phyloP scores from a whole-genome alignment of 23 tunicate genomes.

The Clavelina lepadiformis region DNA sequence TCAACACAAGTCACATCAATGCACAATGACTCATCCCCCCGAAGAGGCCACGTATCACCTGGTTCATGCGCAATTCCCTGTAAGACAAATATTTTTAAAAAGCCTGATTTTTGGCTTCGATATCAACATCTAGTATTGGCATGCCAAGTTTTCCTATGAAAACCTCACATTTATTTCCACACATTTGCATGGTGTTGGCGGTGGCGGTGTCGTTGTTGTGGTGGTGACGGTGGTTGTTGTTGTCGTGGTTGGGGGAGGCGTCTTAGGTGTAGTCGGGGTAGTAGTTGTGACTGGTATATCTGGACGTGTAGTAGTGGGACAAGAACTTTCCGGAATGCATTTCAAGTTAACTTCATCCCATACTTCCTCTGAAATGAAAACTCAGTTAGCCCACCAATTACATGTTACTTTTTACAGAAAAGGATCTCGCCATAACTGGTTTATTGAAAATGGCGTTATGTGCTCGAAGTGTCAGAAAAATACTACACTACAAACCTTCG shows the following conservation, averaged over 20 bases:
- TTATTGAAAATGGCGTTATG: too few relatives aligned
- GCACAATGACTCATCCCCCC: slow-evolving; percentile 78
- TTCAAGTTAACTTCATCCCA: slow-evolving; percentile 62
- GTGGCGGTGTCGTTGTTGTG: slow-evolving; percentile 38
- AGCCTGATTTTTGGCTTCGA: neutral
- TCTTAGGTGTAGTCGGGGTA: slow-evolving; percentile 15
- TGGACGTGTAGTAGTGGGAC: too few relatives aligned
- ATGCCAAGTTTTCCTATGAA: neutral
- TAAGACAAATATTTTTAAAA: neutral
- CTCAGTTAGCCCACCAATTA: too few relatives aligned
- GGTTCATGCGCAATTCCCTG: slow-evolving; percentile 36
- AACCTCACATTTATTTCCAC: slow-evolving; percentile 45
- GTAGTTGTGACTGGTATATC: slow-evolving; percentile 68
- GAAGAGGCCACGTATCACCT: slow-evolving; percentile 92
- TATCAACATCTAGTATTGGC: too few relatives aligned
- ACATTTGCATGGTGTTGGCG: slow-evolving; percentile 51
- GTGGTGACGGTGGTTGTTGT: slow-evolving; percentile 39
- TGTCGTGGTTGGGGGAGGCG: slow-evolving; percentile 35
- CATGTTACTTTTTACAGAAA: too few relatives aligned
- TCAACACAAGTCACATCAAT: slow-evolving; percentile 66
- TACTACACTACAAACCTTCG: slow-evolving; percentile 71
- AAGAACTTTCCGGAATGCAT: slow-evolving; percentile 45
- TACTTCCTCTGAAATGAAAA: slow-evolving; percentile 61
- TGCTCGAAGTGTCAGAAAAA: too few relatives aligned
- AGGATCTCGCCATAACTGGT: too few relatives aligned